Percentiles rank a stretch among this genome's conserved stretches.
These are phyloP conservation scores for Macropis europaea DNA, from an alignment of 2,888 invertebrate species.

Conservation along the genomic window DNA sequence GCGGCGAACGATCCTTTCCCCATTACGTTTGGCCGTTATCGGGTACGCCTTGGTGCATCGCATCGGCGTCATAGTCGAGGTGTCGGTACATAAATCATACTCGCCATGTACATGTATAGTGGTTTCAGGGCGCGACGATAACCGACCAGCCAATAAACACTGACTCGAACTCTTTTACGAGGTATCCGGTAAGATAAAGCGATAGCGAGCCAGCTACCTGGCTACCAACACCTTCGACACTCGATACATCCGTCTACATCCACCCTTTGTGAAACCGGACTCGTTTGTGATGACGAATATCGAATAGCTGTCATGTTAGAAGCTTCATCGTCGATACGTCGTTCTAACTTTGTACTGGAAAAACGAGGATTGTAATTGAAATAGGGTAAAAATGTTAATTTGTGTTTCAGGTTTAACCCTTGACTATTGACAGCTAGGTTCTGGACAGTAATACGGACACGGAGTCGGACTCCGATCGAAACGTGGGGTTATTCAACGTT, in stretches of 20 bases:
- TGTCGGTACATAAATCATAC: conserved; percentile 61
- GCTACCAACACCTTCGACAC: not conserved
- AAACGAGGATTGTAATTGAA: too few relatives aligned
- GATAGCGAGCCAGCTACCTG: conserved; percentile 8
- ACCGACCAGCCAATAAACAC: conserved; percentile 59
- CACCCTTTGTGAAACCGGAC: conserved; percentile 13
- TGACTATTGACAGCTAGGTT: too few relatives aligned
- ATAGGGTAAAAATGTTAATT: too few relatives aligned
- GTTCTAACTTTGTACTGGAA: too few relatives aligned
- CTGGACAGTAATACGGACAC: too few relatives aligned
- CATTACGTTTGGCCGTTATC: conserved; percentile 51
- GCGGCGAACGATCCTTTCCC: conserved; percentile 43
- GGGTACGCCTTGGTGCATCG: conserved; percentile 31
- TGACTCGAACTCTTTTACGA: conserved; percentile 62
- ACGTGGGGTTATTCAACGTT: too few relatives aligned
- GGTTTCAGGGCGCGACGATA: conserved; percentile 40
- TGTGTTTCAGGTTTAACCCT: too few relatives aligned
- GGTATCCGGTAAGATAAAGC: conserved; percentile 58
- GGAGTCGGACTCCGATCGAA: too few relatives aligned
- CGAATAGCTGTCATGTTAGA: conserved; percentile 22
- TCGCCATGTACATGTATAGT: conserved; percentile 12
- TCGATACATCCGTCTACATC: not conserved
- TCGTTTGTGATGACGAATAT: conserved; percentile 37
- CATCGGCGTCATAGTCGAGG: conserved; percentile 29
- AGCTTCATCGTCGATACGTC: not conserved